Percentiles rank a stretch among this genome's conserved stretches.
Conservation (phyloP, 1,140 invertebrate species). For the Steinernema khuongi region DNA sequence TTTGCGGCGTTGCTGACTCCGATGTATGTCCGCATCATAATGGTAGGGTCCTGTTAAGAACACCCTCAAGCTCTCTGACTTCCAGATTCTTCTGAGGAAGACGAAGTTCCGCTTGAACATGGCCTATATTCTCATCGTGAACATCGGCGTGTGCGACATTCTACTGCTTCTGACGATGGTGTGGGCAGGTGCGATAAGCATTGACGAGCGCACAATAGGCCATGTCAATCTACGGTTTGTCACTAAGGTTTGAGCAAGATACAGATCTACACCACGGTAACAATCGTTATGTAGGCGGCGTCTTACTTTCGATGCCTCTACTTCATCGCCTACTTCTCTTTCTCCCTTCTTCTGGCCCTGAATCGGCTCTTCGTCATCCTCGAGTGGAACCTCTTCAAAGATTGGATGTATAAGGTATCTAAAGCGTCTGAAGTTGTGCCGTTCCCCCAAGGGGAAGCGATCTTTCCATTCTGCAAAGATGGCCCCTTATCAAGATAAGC, state of each 20-base stretch:
- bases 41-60: background rate
- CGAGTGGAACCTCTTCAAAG: no score
- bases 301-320: constrained; percentile 1
- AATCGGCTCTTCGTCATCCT: no score
- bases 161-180: background rate
- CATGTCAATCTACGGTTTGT: background rate
- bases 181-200: background rate
- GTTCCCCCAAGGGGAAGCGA: no score
- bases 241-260: background rate
- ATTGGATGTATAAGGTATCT: no score
- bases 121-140: background rate
- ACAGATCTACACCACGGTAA: background rate
- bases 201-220: background rate
- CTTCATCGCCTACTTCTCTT: background rate
- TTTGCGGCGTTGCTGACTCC: background rate
- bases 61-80: background rate
- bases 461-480: no score
- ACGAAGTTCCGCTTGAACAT: background rate
- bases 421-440: no score
- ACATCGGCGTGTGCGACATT: background rate
- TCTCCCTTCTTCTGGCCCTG: background rate
- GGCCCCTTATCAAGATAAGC: no score
- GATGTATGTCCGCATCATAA: background rate
- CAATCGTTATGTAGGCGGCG: background rate
- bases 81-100: background rate